Conservation (phyloP, 2,888 invertebrate species). For the Andrena marginata region DNA sequence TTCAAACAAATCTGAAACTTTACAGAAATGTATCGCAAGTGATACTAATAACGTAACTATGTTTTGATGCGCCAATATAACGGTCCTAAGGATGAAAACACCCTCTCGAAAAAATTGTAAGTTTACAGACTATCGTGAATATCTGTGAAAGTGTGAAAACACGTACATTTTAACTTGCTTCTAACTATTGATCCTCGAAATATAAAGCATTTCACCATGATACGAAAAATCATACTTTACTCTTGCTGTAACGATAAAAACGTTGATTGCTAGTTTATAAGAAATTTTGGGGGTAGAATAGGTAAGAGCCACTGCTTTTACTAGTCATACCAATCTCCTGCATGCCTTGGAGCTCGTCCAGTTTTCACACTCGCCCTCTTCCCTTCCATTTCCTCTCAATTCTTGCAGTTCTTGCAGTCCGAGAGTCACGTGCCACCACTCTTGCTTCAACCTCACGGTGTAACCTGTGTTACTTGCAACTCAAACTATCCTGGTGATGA, state of each 20-base stretch:
- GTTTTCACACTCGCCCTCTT: slow-evolving; percentile 49
- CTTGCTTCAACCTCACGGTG: slow-evolving; percentile 12
- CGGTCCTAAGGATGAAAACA: too few species aligned
- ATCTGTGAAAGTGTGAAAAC: too few species aligned
- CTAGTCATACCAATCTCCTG: slow-evolving; percentile 61
- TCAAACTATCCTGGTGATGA: slow-evolving; percentile 5
- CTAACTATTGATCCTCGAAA: too few species aligned
- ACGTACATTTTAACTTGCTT: too few species aligned
- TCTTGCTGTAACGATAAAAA: neutral
- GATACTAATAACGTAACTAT: too few species aligned
- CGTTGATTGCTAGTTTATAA: slow-evolving; percentile 1
- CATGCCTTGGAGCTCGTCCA: slow-evolving; percentile 72
- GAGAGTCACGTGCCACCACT: slow-evolving; percentile 35
- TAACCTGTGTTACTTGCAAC: slow-evolving; percentile 18
- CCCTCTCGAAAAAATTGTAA: too few species aligned
- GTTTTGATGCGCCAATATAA: too few species aligned
- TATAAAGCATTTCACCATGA: too few species aligned
- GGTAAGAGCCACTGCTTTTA: neutral
- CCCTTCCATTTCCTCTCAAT: slow-evolving; percentile 27
- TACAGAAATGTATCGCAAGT: too few species aligned
- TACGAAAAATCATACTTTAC: too few species aligned
- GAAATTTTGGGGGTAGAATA: slow-evolving; percentile 1
- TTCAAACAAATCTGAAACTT: too few species aligned
- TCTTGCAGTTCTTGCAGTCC: slow-evolving; percentile 29
- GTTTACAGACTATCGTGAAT: too few species aligned